Evolutionary conservation across 2,888 invertebrate species (phyloP).

Genomic region (Agriopis marginaria): DNA sequence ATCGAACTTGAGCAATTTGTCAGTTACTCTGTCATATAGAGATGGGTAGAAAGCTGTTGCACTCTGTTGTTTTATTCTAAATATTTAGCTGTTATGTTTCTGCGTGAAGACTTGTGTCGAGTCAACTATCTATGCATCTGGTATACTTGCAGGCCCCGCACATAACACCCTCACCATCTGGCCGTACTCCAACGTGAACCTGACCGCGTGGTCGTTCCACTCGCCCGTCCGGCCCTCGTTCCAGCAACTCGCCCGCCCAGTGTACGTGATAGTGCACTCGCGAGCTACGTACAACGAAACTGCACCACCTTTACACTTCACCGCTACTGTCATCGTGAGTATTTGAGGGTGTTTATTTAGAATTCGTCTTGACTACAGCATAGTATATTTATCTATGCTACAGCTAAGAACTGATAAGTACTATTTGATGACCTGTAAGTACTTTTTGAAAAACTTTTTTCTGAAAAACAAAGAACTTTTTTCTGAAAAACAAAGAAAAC

Average conservation of each 20-base stretch:
- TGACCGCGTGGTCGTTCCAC: conserved; percentile 62
- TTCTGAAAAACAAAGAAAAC: no score
- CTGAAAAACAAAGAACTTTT: no score
- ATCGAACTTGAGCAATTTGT: no score
- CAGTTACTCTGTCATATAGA: no score
- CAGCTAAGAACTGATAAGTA: no score
- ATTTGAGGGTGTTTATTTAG: neutral
- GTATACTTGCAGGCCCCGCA: conserved; percentile 57
- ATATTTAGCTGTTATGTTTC: no score
- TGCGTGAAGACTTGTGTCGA: conserved; percentile 1
- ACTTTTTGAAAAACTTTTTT: no score
- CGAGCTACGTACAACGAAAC: conserved; percentile 56
- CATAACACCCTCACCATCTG: conserved; percentile 70
- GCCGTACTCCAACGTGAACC: conserved; percentile 52
- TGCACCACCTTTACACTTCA: conserved; percentile 50
- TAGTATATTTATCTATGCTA: no score
- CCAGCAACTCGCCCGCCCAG: conserved; percentile 52
- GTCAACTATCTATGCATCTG: neutral
- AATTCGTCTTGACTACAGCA: no score
- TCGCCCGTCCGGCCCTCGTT: conserved; percentile 44
- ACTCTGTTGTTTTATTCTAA: no score
- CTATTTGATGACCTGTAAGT: no score
- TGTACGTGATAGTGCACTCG: conserved; percentile 65
- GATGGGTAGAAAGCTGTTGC: no score
- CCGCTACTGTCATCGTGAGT: conserved; percentile 61